A percentile compares a stretch with the other conserved stretches of the same genome.
Evolutionary conservation across 2,113 vertebrate genomes (phyloP).

Genomic region (Megalops atlanticus): DNA sequence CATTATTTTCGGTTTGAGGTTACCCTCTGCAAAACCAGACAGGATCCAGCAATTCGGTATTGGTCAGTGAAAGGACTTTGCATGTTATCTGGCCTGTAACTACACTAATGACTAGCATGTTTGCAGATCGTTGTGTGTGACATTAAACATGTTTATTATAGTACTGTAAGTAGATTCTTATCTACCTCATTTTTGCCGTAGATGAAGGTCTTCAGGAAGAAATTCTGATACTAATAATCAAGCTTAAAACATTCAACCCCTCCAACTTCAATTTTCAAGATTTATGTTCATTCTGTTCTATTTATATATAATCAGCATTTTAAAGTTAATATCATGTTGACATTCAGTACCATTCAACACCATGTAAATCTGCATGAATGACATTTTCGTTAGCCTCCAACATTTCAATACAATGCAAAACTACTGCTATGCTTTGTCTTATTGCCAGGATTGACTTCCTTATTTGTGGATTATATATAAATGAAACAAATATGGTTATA

Average conservation of each 20-base stretch:
- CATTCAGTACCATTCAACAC: not conserved
- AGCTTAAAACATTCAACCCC: not conserved
- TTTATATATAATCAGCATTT: not conserved
- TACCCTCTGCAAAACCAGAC: not conserved
- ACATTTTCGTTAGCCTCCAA: not conserved
- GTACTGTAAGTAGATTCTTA: not conserved
- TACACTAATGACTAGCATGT: not conserved
- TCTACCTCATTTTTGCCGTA: constrained; percentile 22
- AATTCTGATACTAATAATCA: not conserved
- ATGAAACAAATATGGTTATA: not conserved
- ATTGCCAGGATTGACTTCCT: not conserved
- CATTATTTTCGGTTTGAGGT: not conserved
- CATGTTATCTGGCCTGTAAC: not conserved
- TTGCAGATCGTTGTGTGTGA: not conserved
- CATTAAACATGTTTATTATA: not conserved
- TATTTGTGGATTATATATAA: not conserved
- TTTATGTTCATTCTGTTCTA: constrained; percentile 1
- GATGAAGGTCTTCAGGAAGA: not conserved
- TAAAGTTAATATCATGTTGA: not conserved
- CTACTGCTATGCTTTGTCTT: not conserved
- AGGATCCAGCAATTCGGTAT: not conserved
- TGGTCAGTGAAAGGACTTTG: not conserved
- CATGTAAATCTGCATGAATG: not conserved
- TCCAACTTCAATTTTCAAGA: not conserved
- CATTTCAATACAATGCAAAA: not conserved